These are phyloP conservation scores for Hermetia illucens DNA, from an alignment of 1,140 invertebrate genomes.

Conservation along the genomic window DNA sequence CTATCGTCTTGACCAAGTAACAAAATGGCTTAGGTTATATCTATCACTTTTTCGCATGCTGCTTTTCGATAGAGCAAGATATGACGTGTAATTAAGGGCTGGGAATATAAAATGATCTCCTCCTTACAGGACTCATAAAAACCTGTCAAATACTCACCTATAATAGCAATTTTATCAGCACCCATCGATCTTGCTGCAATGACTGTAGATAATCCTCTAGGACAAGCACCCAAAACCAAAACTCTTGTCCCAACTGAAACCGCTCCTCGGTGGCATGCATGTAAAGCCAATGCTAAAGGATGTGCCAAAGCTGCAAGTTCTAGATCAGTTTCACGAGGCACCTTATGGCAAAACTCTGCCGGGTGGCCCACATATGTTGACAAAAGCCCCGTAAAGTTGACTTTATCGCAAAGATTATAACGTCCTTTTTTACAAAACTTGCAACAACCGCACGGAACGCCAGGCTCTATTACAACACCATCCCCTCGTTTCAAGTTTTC, in stretches of 20 bases:
- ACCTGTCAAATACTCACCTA: too few species aligned
- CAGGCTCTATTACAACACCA: constrained; percentile 20
- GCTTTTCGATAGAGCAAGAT: too few species aligned
- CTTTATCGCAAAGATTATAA: constrained; percentile 18
- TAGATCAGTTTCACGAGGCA: constrained; percentile 14
- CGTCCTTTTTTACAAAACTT: constrained; percentile 17
- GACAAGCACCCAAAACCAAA: constrained; percentile 16
- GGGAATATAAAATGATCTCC: too few species aligned
- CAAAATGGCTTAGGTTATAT: too few species aligned
- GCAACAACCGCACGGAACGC: constrained; percentile 20
- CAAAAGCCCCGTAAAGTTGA: constrained; percentile 20
- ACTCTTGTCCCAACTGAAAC: constrained; percentile 19
- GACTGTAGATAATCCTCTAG: constrained; percentile 15
- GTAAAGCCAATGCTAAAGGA: constrained; percentile 19
- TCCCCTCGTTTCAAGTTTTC: constrained; percentile 16
- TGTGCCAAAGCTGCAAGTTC: constrained; percentile 17
- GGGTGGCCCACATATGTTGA: constrained; percentile 17
- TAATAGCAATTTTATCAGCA: too few species aligned
- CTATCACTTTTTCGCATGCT: too few species aligned
- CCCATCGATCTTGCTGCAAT: constrained; percentile 18
- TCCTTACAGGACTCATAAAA: too few species aligned
- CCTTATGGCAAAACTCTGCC: constrained; percentile 19
- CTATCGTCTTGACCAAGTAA: too few species aligned
- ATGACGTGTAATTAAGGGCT: too few species aligned
- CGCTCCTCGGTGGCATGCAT: constrained; percentile 18